These are phyloP conservation scores for Lochmaea capreae DNA, from an alignment of 2,888 invertebrate genomes.

Conservation along the genomic window DNA sequence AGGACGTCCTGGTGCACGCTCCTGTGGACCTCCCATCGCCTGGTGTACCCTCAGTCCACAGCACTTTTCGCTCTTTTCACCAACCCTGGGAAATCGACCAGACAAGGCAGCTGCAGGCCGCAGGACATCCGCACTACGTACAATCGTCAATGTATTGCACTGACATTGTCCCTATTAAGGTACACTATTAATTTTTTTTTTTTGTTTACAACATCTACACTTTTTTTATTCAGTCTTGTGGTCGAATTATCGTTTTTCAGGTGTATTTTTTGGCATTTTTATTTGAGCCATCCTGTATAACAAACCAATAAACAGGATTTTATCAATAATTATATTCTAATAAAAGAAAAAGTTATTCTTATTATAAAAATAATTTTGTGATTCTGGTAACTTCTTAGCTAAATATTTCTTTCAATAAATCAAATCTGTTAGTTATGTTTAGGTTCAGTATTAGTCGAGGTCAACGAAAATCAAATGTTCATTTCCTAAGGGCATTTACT, in stretches of 20 bases:
- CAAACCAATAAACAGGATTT: neutral
- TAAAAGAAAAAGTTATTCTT: no score
- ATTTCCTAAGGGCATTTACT: no score
- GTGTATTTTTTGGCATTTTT: slow-evolving; percentile 9
- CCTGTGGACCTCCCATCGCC: slow-evolving; percentile 65
- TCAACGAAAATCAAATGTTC: no score
- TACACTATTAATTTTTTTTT: slow-evolving; percentile 52
- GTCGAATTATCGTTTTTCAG: slow-evolving; percentile 10
- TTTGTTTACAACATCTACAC: slow-evolving; percentile 28
- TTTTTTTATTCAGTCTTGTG: slow-evolving; percentile 8
- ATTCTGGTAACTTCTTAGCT: no score
- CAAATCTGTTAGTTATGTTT: no score
- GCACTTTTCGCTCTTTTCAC: slow-evolving; percentile 72
- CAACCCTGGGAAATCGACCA: slow-evolving; percentile 78
- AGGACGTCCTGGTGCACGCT: slow-evolving; percentile 67
- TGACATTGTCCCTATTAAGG: slow-evolving; percentile 71
- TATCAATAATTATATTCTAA: neutral
- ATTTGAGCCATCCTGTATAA: no score
- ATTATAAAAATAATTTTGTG: no score
- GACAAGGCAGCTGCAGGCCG: slow-evolving; percentile 65
- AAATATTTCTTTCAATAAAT: no score
- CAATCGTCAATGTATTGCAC: slow-evolving; percentile 64
- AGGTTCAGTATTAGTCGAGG: no score
- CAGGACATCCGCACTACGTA: slow-evolving; percentile 58
- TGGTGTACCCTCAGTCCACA: slow-evolving; percentile 65